phyloP scores from a whole-genome alignment of 2,797 vertebrate genomes.

The Microcaecilia unicolor region DNA sequence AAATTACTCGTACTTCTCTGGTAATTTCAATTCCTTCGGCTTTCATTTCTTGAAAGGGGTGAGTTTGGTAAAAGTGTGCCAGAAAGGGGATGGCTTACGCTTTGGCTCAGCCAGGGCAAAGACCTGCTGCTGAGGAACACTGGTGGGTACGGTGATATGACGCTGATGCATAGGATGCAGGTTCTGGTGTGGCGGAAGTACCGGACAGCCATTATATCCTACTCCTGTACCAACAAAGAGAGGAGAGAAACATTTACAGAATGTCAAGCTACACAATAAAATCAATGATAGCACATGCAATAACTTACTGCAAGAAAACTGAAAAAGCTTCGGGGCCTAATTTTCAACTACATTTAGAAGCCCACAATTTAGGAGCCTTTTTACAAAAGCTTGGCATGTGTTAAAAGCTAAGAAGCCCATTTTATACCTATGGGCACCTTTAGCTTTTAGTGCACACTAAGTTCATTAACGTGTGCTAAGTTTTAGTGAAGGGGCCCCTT shows the following conservation, averaged over 20 bases:
- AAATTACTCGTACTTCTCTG: not conserved
- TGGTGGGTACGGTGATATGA: slow-evolving; percentile 89
- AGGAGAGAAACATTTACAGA: slow-evolving; percentile 6
- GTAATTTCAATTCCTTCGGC: not conserved
- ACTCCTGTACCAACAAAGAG: slow-evolving; percentile 39
- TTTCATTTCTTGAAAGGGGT: slow-evolving; percentile 88
- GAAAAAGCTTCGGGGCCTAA: too few relatives aligned
- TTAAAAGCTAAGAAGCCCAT: too few relatives aligned
- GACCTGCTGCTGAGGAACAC: slow-evolving; percentile 90
- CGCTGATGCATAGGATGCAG: slow-evolving; percentile 88
- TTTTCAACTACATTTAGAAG: too few relatives aligned
- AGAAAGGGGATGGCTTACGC: slow-evolving; percentile 80
- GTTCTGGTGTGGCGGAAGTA: slow-evolving; percentile 71
- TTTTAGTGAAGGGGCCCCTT: too few relatives aligned
- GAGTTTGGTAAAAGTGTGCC: slow-evolving; percentile 79
- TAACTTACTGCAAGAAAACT: too few relatives aligned
- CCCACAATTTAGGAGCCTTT: too few relatives aligned
- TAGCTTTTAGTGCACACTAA: too few relatives aligned
- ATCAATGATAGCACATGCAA: not conserved
- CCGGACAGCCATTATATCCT: slow-evolving; percentile 64
- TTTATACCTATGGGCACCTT: too few relatives aligned
- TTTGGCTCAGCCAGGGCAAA: slow-evolving; percentile 90
- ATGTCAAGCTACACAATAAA: not conserved
- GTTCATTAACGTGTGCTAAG: too few relatives aligned
- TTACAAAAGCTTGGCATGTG: too few relatives aligned